A percentile compares a stretch with the other conserved stretches of the same genome.
These are phyloP conservation scores for Cremastobaeus sp. DNA, from an alignment of 2,888 invertebrate genomes.

Conservation along the genomic window DNA sequence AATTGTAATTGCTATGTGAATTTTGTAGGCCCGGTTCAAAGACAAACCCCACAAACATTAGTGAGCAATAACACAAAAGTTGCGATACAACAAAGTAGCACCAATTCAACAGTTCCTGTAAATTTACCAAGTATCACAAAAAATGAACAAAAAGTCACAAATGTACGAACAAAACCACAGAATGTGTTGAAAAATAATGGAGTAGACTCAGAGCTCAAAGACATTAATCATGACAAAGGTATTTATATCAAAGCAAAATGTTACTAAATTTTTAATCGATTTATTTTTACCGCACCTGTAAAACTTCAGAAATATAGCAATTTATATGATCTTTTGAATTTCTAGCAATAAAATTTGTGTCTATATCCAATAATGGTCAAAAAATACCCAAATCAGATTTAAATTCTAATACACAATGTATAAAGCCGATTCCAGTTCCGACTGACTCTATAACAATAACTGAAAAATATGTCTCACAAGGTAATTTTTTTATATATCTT, in stretches of 20 bases:
- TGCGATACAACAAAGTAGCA: conserved; percentile 26
- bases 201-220: conserved; percentile 46
- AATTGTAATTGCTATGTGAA: no score
- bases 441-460: no score
- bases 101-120: conserved; percentile 54
- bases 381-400: conserved; percentile 44
- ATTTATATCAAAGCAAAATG: conserved; percentile 2
- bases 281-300: neutral
- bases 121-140: conserved; percentile 32
- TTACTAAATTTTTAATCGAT: neutral
- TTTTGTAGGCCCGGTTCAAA: conserved; percentile 26
- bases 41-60: conserved; percentile 16
- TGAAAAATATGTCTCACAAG: conserved; percentile 38
- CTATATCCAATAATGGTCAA: conserved; percentile 40
- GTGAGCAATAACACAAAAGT: conserved; percentile 31
- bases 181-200: conserved; percentile 42
- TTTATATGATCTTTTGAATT: neutral
- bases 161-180: conserved; percentile 49
- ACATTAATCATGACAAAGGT: conserved; percentile 55
- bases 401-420: conserved; percentile 40
- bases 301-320: no score
- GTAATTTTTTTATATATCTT: conserved; percentile 26
- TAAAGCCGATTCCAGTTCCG: conserved; percentile 30
- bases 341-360: conserved; percentile 43
- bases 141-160: conserved; percentile 45